A percentile compares a stretch with the other conserved stretches of the same genome.
These are phyloP conservation scores for Aporophyla lueneburgensis DNA, from an alignment of 2,888 invertebrate species.

Conservation along the genomic window DNA sequence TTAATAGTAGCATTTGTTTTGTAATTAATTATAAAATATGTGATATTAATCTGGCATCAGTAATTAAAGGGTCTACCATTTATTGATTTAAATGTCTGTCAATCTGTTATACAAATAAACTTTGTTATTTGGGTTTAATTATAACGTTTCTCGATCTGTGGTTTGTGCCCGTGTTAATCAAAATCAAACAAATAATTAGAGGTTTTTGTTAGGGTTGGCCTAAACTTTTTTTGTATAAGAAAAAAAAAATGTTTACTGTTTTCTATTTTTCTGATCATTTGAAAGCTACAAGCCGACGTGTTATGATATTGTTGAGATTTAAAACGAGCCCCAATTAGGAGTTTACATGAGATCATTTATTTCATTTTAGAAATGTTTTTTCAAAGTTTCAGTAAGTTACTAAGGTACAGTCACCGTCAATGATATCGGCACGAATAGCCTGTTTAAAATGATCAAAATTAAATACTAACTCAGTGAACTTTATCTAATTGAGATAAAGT, in stretches of 20 bases:
- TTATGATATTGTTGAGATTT: not conserved
- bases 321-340: not conserved
- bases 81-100: conserved; percentile 67
- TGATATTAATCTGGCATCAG: conserved; percentile 53
- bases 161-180: conserved; percentile 34
- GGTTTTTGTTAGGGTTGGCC: conserved; percentile 9
- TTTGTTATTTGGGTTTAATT: conserved; percentile 51
- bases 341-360: not conserved
- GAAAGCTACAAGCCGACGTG: not conserved
- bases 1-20: conserved; percentile 5
- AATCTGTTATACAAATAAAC: conserved; percentile 54
- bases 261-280: not conserved
- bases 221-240: not conserved
- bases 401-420: no score
- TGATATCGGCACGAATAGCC: no score
- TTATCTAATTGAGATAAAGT: no score
- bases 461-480: no score
- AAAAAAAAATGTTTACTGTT: not conserved
- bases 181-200: conserved; percentile 34
- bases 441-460: no score
- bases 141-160: conserved; percentile 25
- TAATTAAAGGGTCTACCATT: conserved; percentile 62
- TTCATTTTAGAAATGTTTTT: no score
- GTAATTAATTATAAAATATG: conserved; percentile 57
- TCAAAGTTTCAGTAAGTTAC: no score